Conservation (phyloP, 2,888 invertebrate species). For the Xestia rhomboidea region DNA sequence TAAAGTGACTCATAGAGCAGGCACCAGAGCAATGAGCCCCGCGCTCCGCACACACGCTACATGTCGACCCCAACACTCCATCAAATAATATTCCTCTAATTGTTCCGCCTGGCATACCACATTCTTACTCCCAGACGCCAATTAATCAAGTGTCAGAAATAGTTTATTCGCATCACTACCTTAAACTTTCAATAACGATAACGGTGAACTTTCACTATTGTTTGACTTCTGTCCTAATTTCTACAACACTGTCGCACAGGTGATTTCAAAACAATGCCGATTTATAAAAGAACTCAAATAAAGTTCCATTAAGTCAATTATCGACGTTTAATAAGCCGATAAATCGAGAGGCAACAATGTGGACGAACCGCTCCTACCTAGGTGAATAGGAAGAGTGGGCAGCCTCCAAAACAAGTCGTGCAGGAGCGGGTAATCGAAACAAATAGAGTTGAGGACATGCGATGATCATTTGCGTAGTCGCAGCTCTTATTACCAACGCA, state of each 20-base stretch:
- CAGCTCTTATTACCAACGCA: conserved; percentile 47
- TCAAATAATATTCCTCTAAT: conserved; percentile 63
- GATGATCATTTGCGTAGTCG: conserved; percentile 52
- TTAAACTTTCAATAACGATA: conserved; percentile 48
- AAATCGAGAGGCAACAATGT: conserved; percentile 57
- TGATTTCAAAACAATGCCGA: conserved; percentile 47
- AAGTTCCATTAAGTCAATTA: conserved; percentile 76
- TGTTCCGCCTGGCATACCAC: conserved; percentile 62
- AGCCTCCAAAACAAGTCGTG: conserved; percentile 64
- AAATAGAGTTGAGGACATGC: conserved; percentile 61
- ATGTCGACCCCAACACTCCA: conserved; percentile 50
- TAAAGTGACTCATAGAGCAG: conserved; percentile 77
- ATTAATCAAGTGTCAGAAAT: conserved; percentile 40
- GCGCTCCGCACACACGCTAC: conserved; percentile 52
- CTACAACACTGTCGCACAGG: conserved; percentile 51
- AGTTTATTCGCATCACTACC: conserved; percentile 44
- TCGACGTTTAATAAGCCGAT: conserved; percentile 74
- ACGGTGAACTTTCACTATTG: conserved; percentile 67
- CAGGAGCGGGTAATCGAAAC: conserved; percentile 51
- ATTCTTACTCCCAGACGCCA: conserved; percentile 49
- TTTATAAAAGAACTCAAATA: conserved; percentile 58
- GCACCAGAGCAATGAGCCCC: conserved; percentile 63
- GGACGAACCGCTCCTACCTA: conserved; percentile 61
- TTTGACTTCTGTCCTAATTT: conserved; percentile 61
- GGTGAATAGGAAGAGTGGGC: conserved; percentile 66